A percentile compares a stretch with the other conserved stretches of the same genome.
These are phyloP conservation scores for Acronicta psi DNA, from an alignment of 2,888 invertebrate species.

Conservation along the genomic window DNA sequence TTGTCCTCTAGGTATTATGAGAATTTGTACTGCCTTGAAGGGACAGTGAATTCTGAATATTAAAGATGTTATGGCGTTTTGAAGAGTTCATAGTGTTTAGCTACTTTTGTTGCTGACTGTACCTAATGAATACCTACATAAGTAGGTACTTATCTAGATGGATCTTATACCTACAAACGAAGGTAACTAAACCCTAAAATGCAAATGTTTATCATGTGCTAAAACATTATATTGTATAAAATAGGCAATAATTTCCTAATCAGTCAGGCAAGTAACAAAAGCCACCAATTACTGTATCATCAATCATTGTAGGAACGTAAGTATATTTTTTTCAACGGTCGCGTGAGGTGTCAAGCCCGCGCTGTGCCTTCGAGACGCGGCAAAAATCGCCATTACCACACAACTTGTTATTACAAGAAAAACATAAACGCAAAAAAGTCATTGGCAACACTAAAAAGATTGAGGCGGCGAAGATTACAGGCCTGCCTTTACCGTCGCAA, in stretches of 20 bases:
- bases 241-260: constrained; percentile 34
- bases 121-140: too few species aligned
- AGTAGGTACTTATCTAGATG: too few species aligned
- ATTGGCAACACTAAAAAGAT: constrained; percentile 84
- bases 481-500: constrained; percentile 67
- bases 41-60: too few species aligned
- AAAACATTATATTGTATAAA: neutral
- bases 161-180: too few species aligned
- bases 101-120: too few species aligned
- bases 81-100: too few species aligned
- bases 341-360: constrained; percentile 80
- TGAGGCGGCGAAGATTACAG: constrained; percentile 71
- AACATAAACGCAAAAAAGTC: constrained; percentile 79
- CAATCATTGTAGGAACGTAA: constrained; percentile 50
- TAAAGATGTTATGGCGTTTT: too few species aligned
- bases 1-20: too few species aligned
- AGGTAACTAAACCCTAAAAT: too few species aligned
- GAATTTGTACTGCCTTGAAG: too few species aligned
- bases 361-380: constrained; percentile 54
- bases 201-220: constrained; percentile 7
- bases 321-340: constrained; percentile 60
- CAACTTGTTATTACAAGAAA: constrained; percentile 73
- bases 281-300: constrained; percentile 47
- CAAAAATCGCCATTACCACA: constrained; percentile 72
- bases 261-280: constrained; percentile 49